Evolutionary conservation across 2,113 vertebrate genomes (phyloP).

Genomic region (Petrocephalus zakoni): DNA sequence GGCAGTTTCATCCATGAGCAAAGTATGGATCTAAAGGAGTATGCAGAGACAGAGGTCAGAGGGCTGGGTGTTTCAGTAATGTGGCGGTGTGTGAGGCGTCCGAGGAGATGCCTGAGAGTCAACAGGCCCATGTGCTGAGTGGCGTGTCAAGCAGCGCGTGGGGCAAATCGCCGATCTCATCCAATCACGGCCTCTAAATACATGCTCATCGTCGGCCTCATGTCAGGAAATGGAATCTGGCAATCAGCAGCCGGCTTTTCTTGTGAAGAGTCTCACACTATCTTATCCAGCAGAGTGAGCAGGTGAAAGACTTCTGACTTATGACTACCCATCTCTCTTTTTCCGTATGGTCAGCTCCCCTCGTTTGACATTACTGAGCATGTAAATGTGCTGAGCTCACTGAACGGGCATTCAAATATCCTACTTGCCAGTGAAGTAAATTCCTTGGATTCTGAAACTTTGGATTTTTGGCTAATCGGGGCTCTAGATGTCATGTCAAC

Average conservation of each 20-base stretch:
- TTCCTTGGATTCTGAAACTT: not conserved
- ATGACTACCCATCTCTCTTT: not conserved
- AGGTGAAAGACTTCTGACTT: not conserved
- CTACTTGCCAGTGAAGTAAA: not conserved
- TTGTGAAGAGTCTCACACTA: not conserved
- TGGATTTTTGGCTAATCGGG: not conserved
- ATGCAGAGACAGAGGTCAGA: not conserved
- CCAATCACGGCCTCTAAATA: not conserved
- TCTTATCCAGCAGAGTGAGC: not conserved
- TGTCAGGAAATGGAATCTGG: not conserved
- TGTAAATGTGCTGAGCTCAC: not conserved
- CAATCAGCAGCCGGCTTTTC: not conserved
- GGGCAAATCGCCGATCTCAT: not conserved
- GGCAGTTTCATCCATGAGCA: not conserved
- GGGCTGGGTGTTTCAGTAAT: not conserved
- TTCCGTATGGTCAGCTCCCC: not conserved
- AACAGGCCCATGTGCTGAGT: not conserved
- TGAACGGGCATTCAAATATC: not conserved
- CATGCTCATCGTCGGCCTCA: not conserved
- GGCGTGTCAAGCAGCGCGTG: not conserved
- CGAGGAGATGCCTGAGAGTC: not conserved
- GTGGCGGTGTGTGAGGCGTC: not conserved
- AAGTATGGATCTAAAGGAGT: not conserved
- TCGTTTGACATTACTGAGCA: not conserved
- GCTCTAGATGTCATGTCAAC: not conserved